Base-by-base conservation (phyloP, 1,140 invertebrate species). In the Penaeus japonicus region DNA sequence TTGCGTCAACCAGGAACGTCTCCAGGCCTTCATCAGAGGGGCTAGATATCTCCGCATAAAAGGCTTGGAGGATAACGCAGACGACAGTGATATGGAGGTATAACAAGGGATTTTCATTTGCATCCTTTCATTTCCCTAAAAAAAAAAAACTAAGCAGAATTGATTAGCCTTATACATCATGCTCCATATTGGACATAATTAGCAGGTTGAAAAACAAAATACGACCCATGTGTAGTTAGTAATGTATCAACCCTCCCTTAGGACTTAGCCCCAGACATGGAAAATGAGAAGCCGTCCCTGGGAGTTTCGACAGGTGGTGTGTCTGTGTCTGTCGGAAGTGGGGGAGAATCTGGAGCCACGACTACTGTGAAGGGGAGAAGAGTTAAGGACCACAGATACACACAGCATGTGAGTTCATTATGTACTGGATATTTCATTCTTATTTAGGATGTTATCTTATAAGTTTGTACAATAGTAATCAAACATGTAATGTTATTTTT, bases 21-120 rank as follows among this genome's bases (percentile, higher is more conserved):
- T 90, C 20, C 88, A 90, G 47, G 84, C 90, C 15, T 90, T 90
- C 73, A 90, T 90, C 32, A 30, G 86, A 24, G 90, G 90, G 18
- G 90, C 90, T 24, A 47, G 90, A 53, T 90, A 90, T 62, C 65
- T 90, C 18, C 84, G 90, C 55, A 90, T 90, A 32, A 89, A 90
- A 53, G 90, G 90, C 4, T 81, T 90, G 30, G 90, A 90, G 75
- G 90, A 90, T 47, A 84, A 87, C 53, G 62, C 85, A 15, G 90
- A 90, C 32, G 90, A 90, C 59, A 90, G 87, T 85, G 90, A 90
- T 86, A 65, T 86, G 22, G 90, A 90, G 57, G 90, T 86, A 55
- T n/a, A 53, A 83, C 5, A 47, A 1, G 3, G 17, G 1, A 0
- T 7, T 4, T 20, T n/a, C 18, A 32, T 83, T 22, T n/a, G 10